phyloP scores from a whole-genome alignment of 2,113 vertebrate genomes.

The Hemiscyllium ocellatum region DNA sequence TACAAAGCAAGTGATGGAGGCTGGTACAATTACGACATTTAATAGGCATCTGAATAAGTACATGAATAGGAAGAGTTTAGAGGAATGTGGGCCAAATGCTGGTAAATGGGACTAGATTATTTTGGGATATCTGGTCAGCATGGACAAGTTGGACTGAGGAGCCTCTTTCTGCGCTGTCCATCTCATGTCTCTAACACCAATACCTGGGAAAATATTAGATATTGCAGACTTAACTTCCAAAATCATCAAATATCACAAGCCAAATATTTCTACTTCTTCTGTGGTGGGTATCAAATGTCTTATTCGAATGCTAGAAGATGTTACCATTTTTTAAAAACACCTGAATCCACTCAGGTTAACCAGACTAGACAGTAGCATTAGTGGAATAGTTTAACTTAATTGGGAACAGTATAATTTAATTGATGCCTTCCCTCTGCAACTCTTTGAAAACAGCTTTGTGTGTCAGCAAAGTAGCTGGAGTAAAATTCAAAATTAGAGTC shows the following conservation, averaged over 20 bases:
- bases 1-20: too few species aligned
- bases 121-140: too few species aligned
- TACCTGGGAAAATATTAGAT: too few species aligned
- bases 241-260: background rate
- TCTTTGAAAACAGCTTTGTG: background rate
- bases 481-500: background rate
- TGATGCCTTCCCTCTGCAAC: background rate
- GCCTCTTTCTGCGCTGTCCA: too few species aligned
- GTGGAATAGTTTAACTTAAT: background rate
- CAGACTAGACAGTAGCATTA: background rate
- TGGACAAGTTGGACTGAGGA: too few species aligned
- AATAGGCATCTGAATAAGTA: too few species aligned
- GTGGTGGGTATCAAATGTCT: background rate
- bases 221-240: background rate
- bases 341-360: too few species aligned
- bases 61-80: too few species aligned
- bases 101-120: too few species aligned
- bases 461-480: background rate
- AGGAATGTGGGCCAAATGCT: too few species aligned
- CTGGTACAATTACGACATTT: too few species aligned
- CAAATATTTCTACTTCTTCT: background rate
- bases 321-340: background rate
- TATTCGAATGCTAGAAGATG: background rate
- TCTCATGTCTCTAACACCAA: too few species aligned
- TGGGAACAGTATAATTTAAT: background rate